Evolutionary conservation across 92 coral and sea anemone genomes (phyloP).

Genomic region (Porites rus): DNA sequence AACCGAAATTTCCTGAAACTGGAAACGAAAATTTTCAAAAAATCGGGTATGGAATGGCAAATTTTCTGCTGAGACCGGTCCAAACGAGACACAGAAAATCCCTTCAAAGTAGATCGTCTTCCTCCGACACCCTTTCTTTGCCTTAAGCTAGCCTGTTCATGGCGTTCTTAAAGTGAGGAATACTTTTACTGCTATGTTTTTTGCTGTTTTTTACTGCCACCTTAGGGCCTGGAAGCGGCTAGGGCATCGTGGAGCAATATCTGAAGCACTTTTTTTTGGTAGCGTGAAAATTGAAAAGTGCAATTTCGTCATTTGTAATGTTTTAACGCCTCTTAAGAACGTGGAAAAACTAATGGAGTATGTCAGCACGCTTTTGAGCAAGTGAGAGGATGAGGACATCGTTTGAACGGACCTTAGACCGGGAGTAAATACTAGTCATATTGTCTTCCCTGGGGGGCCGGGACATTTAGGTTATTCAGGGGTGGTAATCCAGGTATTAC

Average conservation of each 20-base stretch:
- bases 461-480: not conserved
- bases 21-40: too few relatives aligned
- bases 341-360: not conserved
- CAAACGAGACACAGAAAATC: not conserved
- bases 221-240: not conserved
- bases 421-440: not conserved
- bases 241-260: not conserved
- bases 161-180: too few relatives aligned
- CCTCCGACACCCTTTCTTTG: too few relatives aligned
- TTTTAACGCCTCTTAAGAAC: not conserved
- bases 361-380: constrained; percentile 11
- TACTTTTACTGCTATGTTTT: not conserved
- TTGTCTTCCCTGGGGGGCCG: not conserved
- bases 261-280: not conserved
- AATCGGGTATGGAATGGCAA: too few relatives aligned
- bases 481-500: constrained; percentile 44
- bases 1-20: too few relatives aligned
- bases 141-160: too few relatives aligned
- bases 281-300: not conserved
- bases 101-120: not conserved
- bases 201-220: not conserved
- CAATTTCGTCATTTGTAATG: not conserved
- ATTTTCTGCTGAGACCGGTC: too few relatives aligned
- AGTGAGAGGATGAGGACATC: not conserved
- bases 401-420: not conserved